These are phyloP conservation scores for Cirrhinus molitorella DNA, from an alignment of 2,797 vertebrate species.

Conservation along the genomic window DNA sequence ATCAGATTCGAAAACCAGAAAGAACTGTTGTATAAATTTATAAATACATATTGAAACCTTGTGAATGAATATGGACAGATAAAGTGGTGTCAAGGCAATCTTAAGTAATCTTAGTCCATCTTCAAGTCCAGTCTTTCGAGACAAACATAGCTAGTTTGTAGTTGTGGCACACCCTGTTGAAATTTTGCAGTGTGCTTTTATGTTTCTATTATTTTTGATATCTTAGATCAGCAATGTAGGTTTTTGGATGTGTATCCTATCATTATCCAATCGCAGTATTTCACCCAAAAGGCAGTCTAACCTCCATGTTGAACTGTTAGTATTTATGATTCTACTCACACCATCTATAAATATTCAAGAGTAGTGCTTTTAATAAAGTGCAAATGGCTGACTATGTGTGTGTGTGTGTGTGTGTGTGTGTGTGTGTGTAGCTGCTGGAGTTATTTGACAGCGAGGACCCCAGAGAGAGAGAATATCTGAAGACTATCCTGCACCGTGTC, in stretches of 20 bases:
- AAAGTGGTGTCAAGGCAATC: neutral
- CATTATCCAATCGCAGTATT: neutral
- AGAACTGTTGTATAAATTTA: neutral
- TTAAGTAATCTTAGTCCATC: neutral
- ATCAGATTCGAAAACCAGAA: too few relatives aligned
- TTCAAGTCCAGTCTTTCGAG: neutral
- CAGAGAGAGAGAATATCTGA: constrained; percentile 91
- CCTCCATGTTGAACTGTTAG: constrained; percentile 5
- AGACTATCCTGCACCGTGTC: constrained; percentile 93
- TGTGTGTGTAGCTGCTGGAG: constrained; percentile 82
- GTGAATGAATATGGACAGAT: neutral
- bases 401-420: constrained; percentile 21
- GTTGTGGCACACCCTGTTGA: neutral
- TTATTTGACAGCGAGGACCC: constrained; percentile 94
- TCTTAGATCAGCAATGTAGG: neutral
- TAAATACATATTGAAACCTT: neutral
- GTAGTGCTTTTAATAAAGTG: constrained; percentile 26
- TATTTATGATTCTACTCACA: neutral
- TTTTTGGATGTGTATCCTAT: neutral
- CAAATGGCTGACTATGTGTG: constrained; percentile 4
- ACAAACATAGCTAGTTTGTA: neutral
- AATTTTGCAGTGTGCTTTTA: neutral
- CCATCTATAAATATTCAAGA: constrained; percentile 15
- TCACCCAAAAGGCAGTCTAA: neutral
- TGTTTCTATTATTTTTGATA: neutral